These are phyloP conservation scores for Neosilurus mollespiculum DNA, from an alignment of 2,797 vertebrate species.

Conservation along the genomic window DNA sequence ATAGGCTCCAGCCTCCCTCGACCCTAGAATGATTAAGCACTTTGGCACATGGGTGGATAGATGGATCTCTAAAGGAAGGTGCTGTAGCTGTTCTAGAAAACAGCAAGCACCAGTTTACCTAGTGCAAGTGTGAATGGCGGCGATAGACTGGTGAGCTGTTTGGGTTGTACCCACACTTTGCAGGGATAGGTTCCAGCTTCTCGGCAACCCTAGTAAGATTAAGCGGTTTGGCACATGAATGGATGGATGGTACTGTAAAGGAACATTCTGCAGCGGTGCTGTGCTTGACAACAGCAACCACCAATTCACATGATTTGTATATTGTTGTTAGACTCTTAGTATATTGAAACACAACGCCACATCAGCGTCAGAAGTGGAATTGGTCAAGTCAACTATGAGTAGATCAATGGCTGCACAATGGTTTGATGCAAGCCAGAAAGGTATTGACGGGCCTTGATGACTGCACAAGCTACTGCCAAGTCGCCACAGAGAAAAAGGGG, in stretches of 20 bases:
- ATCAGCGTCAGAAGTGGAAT: background rate
- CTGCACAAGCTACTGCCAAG: background rate
- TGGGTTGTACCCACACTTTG: too few species aligned
- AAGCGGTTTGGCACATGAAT: too few species aligned
- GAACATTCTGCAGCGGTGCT: background rate
- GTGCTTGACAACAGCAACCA: background rate
- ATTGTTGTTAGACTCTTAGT: background rate
- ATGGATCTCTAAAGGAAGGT: too few species aligned
- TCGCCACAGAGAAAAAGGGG: background rate
- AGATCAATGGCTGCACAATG: background rate
- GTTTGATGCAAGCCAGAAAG: background rate
- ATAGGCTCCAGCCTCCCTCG: too few species aligned
- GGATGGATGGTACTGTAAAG: background rate
- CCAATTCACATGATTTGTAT: background rate
- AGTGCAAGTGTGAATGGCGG: too few species aligned
- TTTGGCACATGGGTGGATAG: too few species aligned
- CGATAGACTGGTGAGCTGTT: too few species aligned
- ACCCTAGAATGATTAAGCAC: too few species aligned
- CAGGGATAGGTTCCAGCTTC: too few species aligned
- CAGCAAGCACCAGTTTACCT: too few species aligned
- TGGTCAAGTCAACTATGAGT: background rate
- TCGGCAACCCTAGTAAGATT: too few species aligned
- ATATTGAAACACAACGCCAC: background rate
- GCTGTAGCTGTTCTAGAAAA: too few species aligned
- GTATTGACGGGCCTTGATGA: background rate